Conservation (phyloP, 2,113 vertebrate species). For the Pangasianodon gigas region DNA sequence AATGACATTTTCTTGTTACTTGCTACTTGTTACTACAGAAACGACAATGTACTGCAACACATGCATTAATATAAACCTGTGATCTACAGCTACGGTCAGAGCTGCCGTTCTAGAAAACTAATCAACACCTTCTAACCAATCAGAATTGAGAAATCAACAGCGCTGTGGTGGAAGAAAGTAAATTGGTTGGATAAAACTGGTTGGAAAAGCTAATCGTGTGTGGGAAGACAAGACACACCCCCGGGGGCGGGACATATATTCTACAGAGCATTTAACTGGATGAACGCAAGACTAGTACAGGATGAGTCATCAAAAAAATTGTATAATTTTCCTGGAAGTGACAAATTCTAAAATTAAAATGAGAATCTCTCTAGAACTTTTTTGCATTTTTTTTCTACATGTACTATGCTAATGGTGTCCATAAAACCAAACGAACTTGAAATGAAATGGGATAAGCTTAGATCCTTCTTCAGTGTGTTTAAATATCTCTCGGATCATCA, state of each 20-base stretch:
- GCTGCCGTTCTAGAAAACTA: background rate
- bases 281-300: background rate
- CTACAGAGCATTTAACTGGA: background rate
- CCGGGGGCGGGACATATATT: background rate
- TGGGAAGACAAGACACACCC: background rate
- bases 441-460: no score
- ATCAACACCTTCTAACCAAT: background rate
- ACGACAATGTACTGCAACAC: background rate
- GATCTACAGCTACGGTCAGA: background rate
- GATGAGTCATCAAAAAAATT: background rate
- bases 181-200: background rate
- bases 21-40: background rate
- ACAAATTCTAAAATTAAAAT: background rate
- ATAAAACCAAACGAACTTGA: background rate
- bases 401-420: background rate
- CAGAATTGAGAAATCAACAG: background rate
- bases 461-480: no score
- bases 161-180: background rate
- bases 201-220: background rate
- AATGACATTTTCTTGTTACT: no score
- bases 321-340: background rate
- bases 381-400: no score
- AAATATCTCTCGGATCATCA: background rate
- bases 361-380: no score
- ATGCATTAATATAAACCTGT: background rate